A percentile compares a stretch with the other conserved stretches of the same genome.
These are phyloP conservation scores for Drosophila seclusa DNA, from an alignment of 2,888 invertebrate species.

Conservation along the genomic window DNA sequence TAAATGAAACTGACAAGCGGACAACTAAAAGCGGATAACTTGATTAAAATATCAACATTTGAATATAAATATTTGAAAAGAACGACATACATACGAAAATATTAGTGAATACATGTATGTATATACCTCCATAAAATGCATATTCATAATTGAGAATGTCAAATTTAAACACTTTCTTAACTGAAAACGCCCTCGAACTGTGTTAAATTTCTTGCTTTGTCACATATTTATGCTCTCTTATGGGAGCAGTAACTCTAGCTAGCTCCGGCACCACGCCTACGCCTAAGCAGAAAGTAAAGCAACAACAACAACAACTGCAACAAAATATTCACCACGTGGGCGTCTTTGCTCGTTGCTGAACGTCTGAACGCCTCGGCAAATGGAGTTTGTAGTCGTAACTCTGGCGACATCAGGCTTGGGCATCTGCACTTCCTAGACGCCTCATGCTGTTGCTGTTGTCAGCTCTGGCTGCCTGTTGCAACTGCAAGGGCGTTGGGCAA, in stretches of 20 bases:
- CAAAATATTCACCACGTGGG: constrained; percentile 29
- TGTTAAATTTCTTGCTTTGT: constrained; percentile 12
- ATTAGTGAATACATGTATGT: neutral
- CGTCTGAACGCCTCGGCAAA: constrained; percentile 51
- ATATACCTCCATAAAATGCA: neutral
- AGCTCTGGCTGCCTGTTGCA: constrained; percentile 12
- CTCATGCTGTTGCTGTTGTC: constrained; percentile 34
- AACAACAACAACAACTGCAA: neutral
- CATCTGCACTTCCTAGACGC: constrained; percentile 49
- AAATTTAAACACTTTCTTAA: constrained; percentile 16
- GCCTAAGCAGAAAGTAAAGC: constrained; percentile 3
- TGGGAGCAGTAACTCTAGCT: constrained; percentile 23
- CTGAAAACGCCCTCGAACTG: constrained; percentile 12
- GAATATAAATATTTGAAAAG: neutral
- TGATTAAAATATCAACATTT: neutral
- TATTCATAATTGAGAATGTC: neutral
- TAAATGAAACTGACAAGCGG: neutral
- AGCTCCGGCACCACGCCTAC: constrained; percentile 40
- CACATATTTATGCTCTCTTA: constrained; percentile 14
- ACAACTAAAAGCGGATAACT: too few relatives aligned
- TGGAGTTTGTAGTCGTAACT: constrained; percentile 43
- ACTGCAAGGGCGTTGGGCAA: constrained; percentile 54
- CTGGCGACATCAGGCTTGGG: constrained; percentile 48
- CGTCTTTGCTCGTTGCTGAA: constrained; percentile 17
- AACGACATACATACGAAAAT: neutral